Evolutionary conservation across 2,113 vertebrate genomes (phyloP), one percentile per base, ranked within the genome.

Genomic region (Numida meleagris): DNA sequence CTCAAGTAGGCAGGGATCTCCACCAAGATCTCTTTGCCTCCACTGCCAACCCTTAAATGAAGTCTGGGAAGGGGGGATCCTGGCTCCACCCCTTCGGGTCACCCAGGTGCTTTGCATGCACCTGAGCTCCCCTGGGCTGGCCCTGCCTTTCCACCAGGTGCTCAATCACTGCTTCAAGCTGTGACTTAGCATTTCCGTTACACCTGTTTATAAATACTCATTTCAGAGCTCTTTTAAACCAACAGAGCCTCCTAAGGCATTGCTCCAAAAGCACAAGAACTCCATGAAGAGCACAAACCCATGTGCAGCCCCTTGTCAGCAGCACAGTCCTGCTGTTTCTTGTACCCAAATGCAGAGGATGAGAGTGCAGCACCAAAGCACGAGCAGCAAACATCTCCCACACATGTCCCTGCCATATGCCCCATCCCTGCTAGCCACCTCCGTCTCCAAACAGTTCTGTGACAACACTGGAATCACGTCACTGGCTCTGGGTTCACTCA

Each of bases 171-270:
- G 51, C 9, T 53, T 53, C 51, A 53, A 29, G 27, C 27, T 27
- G 27, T 31, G 51, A 29, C 27, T 53, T 53, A 29, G 51, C 51
- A 53, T 53, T 31, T 53, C 27, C 10, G 14, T 27, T 29, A 31
- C 51, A 31, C 27, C 27, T 53, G 0, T 76, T 96, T 88, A 93
- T 94, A 93, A 95, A 96, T 95, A 96, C 88, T 94, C 79, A 92
- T 96, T 94, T 92, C 96, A 74, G 86, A 83, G 73, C 57, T 65
- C 43, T 90, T 81, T 91, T 90, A 96, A 95, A 93, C 83, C 91
- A 95, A 58, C 80, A 84, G 86, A 76, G 50, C 87, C 80, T 67
- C 82, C 62, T 55, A 71, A 53, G 80, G 77, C 68, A 65, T 7
- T 31, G 84, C 61, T 65, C 36, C 85, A 59, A 70, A 89, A 70